A percentile compares a stretch with the other conserved stretches of the same genome.
Evolutionary conservation across 2,797 vertebrate genomes (phyloP).

Genomic region (Urocyon cinereoargenteus): DNA sequence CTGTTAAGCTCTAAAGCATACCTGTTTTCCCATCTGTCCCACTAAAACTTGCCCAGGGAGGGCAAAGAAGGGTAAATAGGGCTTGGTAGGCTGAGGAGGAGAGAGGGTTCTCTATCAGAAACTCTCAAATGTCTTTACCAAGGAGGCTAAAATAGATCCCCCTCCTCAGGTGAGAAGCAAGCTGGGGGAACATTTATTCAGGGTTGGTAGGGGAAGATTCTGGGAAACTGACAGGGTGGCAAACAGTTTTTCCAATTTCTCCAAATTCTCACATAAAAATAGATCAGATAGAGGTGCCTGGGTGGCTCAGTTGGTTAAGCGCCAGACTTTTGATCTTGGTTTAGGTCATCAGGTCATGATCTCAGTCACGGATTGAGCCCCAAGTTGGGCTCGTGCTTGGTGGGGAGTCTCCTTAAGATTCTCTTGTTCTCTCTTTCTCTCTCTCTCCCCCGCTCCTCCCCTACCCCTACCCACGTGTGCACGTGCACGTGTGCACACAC

Average conservation of each 20-base stretch:
- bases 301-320: not conserved
- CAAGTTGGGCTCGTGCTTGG: not conserved
- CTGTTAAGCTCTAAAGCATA: not conserved
- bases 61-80: not conserved
- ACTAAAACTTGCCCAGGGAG: not conserved
- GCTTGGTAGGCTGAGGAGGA: not conserved
- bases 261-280: not conserved
- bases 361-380: not conserved
- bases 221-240: not conserved
- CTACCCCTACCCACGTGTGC: no score
- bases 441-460: not conserved
- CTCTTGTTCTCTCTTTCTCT: not conserved
- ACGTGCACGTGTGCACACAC: accelerated
- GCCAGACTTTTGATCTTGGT: not conserved
- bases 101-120: not conserved
- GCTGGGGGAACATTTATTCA: not conserved
- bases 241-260: conserved; percentile 13
- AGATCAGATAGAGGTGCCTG: not conserved
- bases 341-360: not conserved
- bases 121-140: not conserved
- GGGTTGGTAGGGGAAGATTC: not conserved
- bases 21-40: not conserved
- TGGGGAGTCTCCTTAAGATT: not conserved
- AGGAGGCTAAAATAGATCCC: not conserved
- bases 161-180: not conserved